These are phyloP conservation scores for Silvanus unidentatus DNA, from an alignment of 2,888 invertebrate species.

Conservation along the genomic window DNA sequence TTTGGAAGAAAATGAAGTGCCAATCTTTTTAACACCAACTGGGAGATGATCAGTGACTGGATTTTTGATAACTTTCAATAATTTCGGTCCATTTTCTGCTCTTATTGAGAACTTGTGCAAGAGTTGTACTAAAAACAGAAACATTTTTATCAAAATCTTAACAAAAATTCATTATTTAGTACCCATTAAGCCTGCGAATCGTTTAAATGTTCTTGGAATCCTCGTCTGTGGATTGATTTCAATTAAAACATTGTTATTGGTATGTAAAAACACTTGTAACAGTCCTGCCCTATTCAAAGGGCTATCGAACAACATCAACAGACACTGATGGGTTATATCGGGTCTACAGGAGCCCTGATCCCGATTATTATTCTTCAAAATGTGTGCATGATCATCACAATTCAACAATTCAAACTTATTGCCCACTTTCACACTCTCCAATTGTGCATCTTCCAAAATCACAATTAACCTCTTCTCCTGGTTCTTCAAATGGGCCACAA, in stretches of 20 bases:
- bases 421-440: constrained; percentile 92
- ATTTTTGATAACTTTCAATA: constrained; percentile 95
- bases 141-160: constrained; percentile 10
- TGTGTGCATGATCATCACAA: constrained; percentile 85
- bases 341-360: constrained; percentile 88
- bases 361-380: constrained; percentile 78
- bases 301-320: constrained; percentile 96
- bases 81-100: constrained; percentile 82
- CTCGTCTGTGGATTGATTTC: constrained; percentile 96
- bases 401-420: constrained; percentile 85
- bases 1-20: constrained; percentile 83
- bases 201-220: constrained; percentile 93
- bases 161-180: constrained; percentile 21
- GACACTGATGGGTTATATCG: constrained; percentile 95
- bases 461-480: constrained; percentile 89
- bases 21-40: constrained; percentile 83
- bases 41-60: constrained; percentile 92
- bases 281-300: constrained; percentile 93
- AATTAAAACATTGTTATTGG: constrained; percentile 86
- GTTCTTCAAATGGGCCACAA: constrained; percentile 70
- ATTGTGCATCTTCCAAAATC: constrained; percentile 86
- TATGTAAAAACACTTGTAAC: constrained; percentile 91
- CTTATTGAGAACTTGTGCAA: constrained; percentile 90
- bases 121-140: constrained; percentile 74
- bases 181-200: constrained; percentile 97